Evolutionary conservation across 2,113 vertebrate species (phyloP).

Genomic region (Sisor rabdophorus): DNA sequence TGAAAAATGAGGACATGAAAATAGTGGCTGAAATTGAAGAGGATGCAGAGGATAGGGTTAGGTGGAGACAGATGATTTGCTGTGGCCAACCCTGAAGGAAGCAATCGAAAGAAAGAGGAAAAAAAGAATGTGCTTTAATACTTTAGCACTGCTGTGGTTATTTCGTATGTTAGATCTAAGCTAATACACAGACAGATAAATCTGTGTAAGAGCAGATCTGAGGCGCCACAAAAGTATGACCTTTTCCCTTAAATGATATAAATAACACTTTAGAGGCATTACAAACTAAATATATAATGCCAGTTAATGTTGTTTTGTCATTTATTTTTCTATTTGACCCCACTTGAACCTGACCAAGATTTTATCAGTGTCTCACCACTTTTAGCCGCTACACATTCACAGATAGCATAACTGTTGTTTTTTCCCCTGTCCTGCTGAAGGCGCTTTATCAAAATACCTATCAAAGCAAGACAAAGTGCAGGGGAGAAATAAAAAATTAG

Average conservation of each 20-base stretch:
- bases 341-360: background rate
- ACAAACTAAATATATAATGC: background rate
- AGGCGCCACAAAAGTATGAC: constrained; percentile 14
- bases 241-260: background rate
- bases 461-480: background rate
- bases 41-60: too few relatives aligned
- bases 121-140: constrained; percentile 17
- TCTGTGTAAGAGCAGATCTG: background rate
- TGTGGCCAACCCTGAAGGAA: too few relatives aligned
- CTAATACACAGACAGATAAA: background rate
- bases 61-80: too few relatives aligned
- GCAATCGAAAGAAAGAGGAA: too few relatives aligned
- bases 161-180: constrained; percentile 8
- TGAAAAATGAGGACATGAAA: too few relatives aligned
- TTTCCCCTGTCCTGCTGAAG: background rate
- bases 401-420: background rate
- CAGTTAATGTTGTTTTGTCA: background rate
- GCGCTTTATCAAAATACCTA: background rate
- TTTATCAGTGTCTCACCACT: background rate
- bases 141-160: background rate
- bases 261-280: background rate
- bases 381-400: background rate
- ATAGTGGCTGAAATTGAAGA: too few relatives aligned
- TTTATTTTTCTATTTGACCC: background rate
- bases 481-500: background rate